Evolutionary conservation across 2,797 vertebrate genomes (phyloP), one percentile per base, ranked within the genome.

Genomic region (Lophotriccus pileatus): DNA sequence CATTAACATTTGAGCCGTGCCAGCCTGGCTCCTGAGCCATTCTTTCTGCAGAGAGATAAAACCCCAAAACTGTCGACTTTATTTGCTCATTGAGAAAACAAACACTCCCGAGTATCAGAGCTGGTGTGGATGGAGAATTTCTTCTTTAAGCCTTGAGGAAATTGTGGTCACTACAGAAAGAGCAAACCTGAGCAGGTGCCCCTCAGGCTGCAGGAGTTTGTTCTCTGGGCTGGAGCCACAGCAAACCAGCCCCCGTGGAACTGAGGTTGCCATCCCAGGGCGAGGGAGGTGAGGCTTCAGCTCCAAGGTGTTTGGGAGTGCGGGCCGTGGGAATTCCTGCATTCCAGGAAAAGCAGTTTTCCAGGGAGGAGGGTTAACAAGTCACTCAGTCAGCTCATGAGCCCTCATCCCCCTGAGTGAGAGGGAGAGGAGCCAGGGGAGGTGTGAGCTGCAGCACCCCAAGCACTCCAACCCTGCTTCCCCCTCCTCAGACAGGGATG

Each of bases 181-280:
- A 36, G 24, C 18, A 47, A 43, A 73, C 25, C 7, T 1, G 3
- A 21, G 3, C 0, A 8, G 0, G 0, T 2, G 25, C 18, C 49
- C 21, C 46, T 73, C 34, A 5, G 28, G 8, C 3, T 43, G 6
- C 1, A 32, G 77, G 14, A 66, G 30, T 14, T 70, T 24, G 50
- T 82, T 18, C 41, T 53, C 41, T 43, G 41, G 49, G 24, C 11
- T 22, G 50, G 37, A 87, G 23, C 8, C 17, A 10, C 43, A 55
- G 47, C 9, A 77, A 46, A 59, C 6, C 9, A 24, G 43, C 39
- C 12, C 53, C 67, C 1, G 0, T 21, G 60, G n/a, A 47, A 44
- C 14, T 0, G 3, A 18, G 16, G 22, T 4, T 0, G 0, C n/a
- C 7, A 3, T 17, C 30, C 49, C 0, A 1, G 15, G 3, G 16